phyloP scores from a whole-genome alignment of 2,797 vertebrate species.

The Anabacerthia variegaticeps region DNA sequence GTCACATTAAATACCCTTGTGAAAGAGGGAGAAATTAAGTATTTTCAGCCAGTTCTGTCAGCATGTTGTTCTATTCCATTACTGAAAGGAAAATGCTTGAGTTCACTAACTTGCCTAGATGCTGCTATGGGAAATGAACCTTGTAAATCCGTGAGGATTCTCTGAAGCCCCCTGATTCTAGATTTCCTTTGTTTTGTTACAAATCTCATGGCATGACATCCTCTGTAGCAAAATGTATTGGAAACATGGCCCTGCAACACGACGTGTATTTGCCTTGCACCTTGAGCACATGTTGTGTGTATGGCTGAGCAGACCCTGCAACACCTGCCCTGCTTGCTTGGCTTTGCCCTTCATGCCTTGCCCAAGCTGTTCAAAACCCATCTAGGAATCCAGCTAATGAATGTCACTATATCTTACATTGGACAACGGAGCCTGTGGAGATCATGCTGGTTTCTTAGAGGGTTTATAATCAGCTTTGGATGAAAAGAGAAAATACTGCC shows the following conservation, averaged over 20 bases:
- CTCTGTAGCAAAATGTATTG: neutral
- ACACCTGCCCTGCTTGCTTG: neutral
- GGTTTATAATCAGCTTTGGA: neutral
- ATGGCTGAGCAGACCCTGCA: neutral
- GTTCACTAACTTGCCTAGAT: neutral
- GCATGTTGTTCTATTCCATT: neutral
- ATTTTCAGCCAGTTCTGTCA: neutral
- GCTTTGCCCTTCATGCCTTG: neutral
- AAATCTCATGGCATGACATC: neutral
- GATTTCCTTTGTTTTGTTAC: neutral
- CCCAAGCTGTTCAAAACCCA: neutral
- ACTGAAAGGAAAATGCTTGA: neutral
- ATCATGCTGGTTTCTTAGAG: neutral
- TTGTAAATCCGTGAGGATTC: neutral
- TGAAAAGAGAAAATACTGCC: neutral
- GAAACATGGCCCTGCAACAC: neutral
- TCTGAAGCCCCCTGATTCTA: neutral
- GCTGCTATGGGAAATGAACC: neutral
- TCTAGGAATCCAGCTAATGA: neutral
- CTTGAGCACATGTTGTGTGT: neutral
- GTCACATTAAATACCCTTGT: neutral
- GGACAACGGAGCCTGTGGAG: neutral
- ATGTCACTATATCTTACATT: rapidly evolving
- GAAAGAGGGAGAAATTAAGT: neutral
- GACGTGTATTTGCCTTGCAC: neutral